Base-by-base conservation (phyloP, 2,888 invertebrate genomes). In the Drosophila picticornis region DNA sequence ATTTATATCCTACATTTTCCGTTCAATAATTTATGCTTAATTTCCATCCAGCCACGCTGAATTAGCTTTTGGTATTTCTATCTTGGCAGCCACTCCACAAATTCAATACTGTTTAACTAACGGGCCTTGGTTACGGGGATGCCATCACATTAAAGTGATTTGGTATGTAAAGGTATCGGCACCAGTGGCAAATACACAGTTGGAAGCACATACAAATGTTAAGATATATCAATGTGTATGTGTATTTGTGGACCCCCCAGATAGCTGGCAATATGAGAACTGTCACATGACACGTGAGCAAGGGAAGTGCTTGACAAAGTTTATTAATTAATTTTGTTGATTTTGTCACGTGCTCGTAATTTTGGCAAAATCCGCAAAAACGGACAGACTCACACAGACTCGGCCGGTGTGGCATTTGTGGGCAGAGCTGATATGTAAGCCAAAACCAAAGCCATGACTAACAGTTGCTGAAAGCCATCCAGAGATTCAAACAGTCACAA, bases 271-370 rank as follows among this genome's bases (percentile, higher is more conserved):
- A 75, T 86, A 86, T 86, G 84, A 84, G 84, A 78, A 72, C 73
- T 85, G 87, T 84, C 83, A 86, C 76, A 86, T 71, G 88, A 82
- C 74, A 72, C 85, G 84, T 71, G 76, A 72, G 86, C 80, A 72
- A 72, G 72, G 89, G 85, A 83, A 83, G 84, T 83, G 77, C 88
- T 81, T 75, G 88, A 72, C 88, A 88, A 87, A 87, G 90, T 87
- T 87, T 87, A 89, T 87, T 87, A 87, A 87, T 87, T 87, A 87
- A 89, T 89, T 89, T 87, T 87, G 90, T 89, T 85, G 88, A 87
- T 87, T 89, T 89, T 89, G 90, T 89, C 87, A 87, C 87, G 90
- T 87, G 85, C 77, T 70, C 73, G 87, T 88, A 83, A 85, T 88
- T 87, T 89, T 67, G 64, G 56, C 72, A 64, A 80, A 84, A 77